Evolutionary conservation across 2,888 invertebrate genomes (phyloP).

Genomic region (Idaea straminata): DNA sequence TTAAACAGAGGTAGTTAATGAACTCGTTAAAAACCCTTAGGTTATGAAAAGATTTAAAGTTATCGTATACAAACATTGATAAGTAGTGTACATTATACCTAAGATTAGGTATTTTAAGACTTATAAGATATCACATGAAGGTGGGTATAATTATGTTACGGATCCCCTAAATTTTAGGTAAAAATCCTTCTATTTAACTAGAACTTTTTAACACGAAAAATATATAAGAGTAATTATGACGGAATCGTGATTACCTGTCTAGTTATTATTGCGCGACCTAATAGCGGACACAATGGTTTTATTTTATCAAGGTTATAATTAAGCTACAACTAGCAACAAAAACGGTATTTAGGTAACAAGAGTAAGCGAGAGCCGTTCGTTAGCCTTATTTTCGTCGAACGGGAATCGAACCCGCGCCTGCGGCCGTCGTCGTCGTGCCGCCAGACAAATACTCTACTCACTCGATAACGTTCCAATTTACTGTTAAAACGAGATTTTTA

Average conservation of each 20-base stretch:
- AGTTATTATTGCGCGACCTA: not conserved
- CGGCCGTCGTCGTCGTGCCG: slow-evolving; percentile 52
- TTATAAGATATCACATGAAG: too few species aligned
- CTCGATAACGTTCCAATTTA: slow-evolving; percentile 63
- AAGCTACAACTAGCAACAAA: slow-evolving; percentile 16
- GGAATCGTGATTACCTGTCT: not conserved
- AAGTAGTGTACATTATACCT: not conserved
- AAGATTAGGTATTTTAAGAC: too few species aligned
- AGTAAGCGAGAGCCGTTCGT: slow-evolving; percentile 55
- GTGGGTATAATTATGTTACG: too few species aligned
- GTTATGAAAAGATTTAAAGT: not conserved
- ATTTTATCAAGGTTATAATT: not conserved
- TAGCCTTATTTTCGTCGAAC: slow-evolving; percentile 68
- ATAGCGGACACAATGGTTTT: not conserved
- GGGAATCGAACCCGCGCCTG: slow-evolving; percentile 63
- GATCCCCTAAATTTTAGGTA: too few species aligned
- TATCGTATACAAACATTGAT: not conserved
- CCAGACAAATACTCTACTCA: slow-evolving; percentile 59
- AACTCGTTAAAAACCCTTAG: not conserved
- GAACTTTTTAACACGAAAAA: not conserved
- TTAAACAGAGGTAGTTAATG: slow-evolving; percentile 1
- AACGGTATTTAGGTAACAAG: slow-evolving; percentile 54
- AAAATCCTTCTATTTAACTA: too few species aligned
- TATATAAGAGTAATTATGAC: not conserved
- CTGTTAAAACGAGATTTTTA: slow-evolving; percentile 54